Evolutionary conservation across 2,888 invertebrate genomes (phyloP).

Genomic region (Ecdyonurus torrentis): DNA sequence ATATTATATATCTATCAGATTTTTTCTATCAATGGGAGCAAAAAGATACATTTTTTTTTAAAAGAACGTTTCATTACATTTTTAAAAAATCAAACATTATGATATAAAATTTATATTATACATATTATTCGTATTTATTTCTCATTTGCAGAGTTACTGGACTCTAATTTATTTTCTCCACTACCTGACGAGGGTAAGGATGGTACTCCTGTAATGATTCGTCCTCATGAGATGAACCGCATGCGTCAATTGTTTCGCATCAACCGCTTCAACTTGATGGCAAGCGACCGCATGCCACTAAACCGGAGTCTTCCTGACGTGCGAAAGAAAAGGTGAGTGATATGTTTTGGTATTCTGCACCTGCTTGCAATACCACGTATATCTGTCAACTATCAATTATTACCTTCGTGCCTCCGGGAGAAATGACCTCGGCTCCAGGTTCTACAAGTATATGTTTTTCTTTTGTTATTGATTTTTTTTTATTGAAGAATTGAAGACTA

Average conservation of each 20-base stretch:
- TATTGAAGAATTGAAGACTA: too few relatives aligned
- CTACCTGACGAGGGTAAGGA: slow-evolving; percentile 55
- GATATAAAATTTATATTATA: not conserved
- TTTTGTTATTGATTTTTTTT: too few relatives aligned
- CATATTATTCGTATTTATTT: not conserved
- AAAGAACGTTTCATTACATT: not conserved
- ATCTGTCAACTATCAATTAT: too few relatives aligned
- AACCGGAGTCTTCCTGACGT: slow-evolving; percentile 74
- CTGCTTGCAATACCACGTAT: too few relatives aligned
- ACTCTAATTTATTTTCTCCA: slow-evolving; percentile 63
- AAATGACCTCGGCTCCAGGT: too few relatives aligned
- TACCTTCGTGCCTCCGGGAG: too few relatives aligned
- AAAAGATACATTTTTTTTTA: not conserved
- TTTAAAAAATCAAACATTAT: not conserved
- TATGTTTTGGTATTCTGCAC: too few relatives aligned
- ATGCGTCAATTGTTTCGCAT: slow-evolving; percentile 67
- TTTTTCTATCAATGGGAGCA: not conserved
- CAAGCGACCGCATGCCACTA: slow-evolving; percentile 72
- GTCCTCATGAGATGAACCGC: slow-evolving; percentile 51
- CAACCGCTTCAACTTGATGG: slow-evolving; percentile 75
- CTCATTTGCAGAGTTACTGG: slow-evolving; percentile 41
- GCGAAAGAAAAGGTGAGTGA: slow-evolving; percentile 56
- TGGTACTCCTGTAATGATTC: slow-evolving; percentile 62
- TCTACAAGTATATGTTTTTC: too few relatives aligned
- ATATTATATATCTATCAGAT: not conserved